Percentiles rank a stretch among this genome's conserved stretches.
Evolutionary conservation across 2,797 vertebrate species (phyloP).

Genomic region (Centroberyx gerrardi): DNA sequence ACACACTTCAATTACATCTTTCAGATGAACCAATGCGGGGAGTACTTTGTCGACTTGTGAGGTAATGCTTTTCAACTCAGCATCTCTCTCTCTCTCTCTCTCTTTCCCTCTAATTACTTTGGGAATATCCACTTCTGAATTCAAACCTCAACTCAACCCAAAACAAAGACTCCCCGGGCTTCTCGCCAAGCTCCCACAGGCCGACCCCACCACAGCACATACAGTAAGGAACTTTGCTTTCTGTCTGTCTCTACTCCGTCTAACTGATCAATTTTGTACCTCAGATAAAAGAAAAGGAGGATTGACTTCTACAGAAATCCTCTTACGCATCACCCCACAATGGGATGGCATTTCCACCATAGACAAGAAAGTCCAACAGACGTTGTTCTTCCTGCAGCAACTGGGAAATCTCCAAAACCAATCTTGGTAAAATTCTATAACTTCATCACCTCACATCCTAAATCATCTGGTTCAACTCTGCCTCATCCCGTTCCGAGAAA

Average conservation of each 20-base stretch:
- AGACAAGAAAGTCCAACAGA: not conserved
- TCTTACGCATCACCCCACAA: not conserved
- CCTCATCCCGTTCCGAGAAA: not conserved
- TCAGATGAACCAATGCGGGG: not conserved
- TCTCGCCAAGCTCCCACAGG: slow-evolving; percentile 34
- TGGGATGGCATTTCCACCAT: slow-evolving; percentile 4
- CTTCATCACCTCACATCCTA: not conserved
- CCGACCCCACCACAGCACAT: not conserved
- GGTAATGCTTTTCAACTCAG: slow-evolving; percentile 36
- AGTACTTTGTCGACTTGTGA: slow-evolving; percentile 11
- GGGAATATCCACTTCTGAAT: slow-evolving; percentile 16
- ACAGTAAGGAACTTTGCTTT: slow-evolving; percentile 10
- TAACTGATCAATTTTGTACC: slow-evolving; percentile 24
- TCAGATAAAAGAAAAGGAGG: not conserved
- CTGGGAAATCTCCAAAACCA: slow-evolving; percentile 1
- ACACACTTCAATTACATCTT: slow-evolving; percentile 18
- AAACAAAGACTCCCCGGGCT: slow-evolving; percentile 29
- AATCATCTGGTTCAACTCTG: not conserved
- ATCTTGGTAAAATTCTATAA: not conserved
- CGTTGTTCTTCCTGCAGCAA: not conserved
- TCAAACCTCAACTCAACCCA: slow-evolving; percentile 7
- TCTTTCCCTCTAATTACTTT: slow-evolving; percentile 29
- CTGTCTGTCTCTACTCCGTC: slow-evolving; percentile 2
- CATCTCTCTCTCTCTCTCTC: slow-evolving; percentile 1
- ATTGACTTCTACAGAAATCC: not conserved